Conservation (phyloP, 2,888 invertebrate genomes). For the Lamellibrachia satsuma region DNA sequence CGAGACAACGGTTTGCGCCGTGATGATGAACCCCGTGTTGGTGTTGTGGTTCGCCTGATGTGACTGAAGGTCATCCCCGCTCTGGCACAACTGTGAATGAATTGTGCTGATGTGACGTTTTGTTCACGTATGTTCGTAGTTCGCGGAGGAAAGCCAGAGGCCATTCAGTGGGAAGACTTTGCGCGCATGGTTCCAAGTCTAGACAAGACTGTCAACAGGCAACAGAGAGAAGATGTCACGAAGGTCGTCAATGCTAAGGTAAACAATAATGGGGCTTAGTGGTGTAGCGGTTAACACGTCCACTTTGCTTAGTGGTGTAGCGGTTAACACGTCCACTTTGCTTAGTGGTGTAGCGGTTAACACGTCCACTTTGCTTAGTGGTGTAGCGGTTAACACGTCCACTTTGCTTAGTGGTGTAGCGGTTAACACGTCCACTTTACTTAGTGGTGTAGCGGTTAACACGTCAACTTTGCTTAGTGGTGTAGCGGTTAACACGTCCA, state of each 20-base stretch:
- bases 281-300: background rate
- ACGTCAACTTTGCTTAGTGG: background rate
- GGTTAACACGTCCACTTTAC: background rate
- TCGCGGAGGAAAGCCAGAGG: background rate
- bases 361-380: background rate
- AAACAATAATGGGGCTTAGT: background rate
- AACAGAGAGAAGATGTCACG: slow-evolving; percentile 10
- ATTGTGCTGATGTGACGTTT: background rate
- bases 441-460: background rate
- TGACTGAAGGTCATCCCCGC: too few relatives aligned
- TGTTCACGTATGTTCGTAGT: background rate
- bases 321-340: background rate
- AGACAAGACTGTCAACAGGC: slow-evolving; percentile 20
- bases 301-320: background rate
- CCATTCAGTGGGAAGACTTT: background rate
- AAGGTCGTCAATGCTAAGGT: slow-evolving; percentile 20
- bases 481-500: background rate
- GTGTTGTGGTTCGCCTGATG: too few relatives aligned
- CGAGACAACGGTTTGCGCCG: too few relatives aligned
- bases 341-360: background rate
- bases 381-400: background rate
- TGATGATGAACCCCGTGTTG: too few relatives aligned
- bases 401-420: background rate
- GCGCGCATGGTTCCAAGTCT: background rate
- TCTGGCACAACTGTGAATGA: background rate